Base-by-base conservation (phyloP, 2,888 invertebrate species). In the Lacanobia oleracea region DNA sequence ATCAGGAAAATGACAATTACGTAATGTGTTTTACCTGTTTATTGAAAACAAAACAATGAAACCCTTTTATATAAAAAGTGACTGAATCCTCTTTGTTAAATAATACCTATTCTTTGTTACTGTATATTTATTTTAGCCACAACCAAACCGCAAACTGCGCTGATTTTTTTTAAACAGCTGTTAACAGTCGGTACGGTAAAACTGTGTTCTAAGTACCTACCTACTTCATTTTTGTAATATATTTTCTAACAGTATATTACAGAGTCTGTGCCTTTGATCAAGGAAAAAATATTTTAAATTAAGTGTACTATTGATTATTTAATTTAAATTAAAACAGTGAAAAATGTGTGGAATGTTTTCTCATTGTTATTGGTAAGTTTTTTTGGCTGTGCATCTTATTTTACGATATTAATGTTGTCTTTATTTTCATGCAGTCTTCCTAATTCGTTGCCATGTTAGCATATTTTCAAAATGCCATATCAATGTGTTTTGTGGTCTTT, bases 1-100 rank as follows among this genome's bases (percentile, higher is more conserved):
- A 56, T 18, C 37, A 54, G 63, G 68, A 75, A 75, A 75, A 16
- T 68, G 1, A n/a, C 59, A 8, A 40, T 33, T 43, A 9, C 7
- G n/a, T 23, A 33, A 40, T n/a, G 2, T 45, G 10, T 74, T 68
- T 75, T 75, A 68, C 68, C 68, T 53, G 67, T 56, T 56, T 23
- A 53, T 23, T 65, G 43, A 16, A 43, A 33, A 63, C 3, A 43
- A 37, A 69, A 63, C 59, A 75, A 63, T 75, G 16, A 57, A 14
- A 10, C 9, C 10, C 5, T 23, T 61, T 18, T n/a, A 40, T 43
- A n/a, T 14, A 75, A 73, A 73, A 56, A 74, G 12, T 37, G 21
- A 61, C 23, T 18, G 8, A 40, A 64, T 45, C 12, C 53, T 40
- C 45, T 60, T 59, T 75, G 75, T 63, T 45, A 4, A n/a, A 54